Evolutionary conservation across 1,140 invertebrate species (phyloP).

Genomic region (Forficula auricularia): DNA sequence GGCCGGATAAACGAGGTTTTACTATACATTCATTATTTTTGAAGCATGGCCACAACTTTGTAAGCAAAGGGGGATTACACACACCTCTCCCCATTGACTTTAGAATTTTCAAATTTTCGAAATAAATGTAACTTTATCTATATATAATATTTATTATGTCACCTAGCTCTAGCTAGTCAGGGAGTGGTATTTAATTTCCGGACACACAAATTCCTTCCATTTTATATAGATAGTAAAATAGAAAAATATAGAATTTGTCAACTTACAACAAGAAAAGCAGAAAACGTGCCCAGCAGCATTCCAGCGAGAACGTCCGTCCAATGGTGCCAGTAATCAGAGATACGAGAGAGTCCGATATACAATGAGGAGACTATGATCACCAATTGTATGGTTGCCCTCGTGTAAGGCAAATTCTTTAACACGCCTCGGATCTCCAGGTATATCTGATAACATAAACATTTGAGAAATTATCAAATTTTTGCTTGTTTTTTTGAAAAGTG

Average conservation of each 20-base stretch:
- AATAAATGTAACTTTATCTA: no score
- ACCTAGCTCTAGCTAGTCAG: no score
- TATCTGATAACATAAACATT: constrained; percentile 25
- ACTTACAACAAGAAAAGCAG: constrained; percentile 31
- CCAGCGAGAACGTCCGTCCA: constrained; percentile 46
- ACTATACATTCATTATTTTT: no score
- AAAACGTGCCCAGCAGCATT: constrained; percentile 30
- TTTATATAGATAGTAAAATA: neutral
- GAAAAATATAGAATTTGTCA: neutral
- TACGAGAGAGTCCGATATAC: constrained; percentile 30
- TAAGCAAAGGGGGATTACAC: no score
- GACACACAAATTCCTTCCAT: no score
- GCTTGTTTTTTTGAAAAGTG: constrained; percentile 1
- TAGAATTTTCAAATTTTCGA: no score
- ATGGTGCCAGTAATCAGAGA: constrained; percentile 48
- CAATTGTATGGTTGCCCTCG: constrained; percentile 25
- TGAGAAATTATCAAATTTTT: constrained; percentile 2
- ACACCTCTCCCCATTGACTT: no score
- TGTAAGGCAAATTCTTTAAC: constrained; percentile 18
- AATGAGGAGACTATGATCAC: constrained; percentile 24
- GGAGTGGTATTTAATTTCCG: no score
- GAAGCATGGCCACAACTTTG: no score
- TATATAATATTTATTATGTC: no score
- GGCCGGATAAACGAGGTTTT: no score
- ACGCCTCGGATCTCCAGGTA: constrained; percentile 29